Evolutionary conservation across 2,888 invertebrate species (phyloP).

Genomic region (Agrenia bidenticulata): DNA sequence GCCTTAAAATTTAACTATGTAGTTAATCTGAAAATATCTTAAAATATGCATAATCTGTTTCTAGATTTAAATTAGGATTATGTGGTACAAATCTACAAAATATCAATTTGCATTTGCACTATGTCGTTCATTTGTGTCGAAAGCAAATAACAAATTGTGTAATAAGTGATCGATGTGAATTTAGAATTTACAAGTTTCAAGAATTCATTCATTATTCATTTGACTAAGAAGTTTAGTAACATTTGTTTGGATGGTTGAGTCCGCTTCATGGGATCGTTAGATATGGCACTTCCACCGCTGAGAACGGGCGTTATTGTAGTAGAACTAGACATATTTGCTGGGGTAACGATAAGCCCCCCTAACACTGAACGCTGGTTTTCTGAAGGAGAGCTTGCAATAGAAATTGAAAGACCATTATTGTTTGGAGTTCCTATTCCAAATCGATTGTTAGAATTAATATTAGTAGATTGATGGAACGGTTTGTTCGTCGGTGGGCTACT

Average conservation of each 20-base stretch:
- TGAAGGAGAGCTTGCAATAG: neutral
- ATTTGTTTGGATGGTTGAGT: neutral
- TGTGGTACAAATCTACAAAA: too few relatives aligned
- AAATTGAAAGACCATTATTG: slow-evolving; percentile 14
- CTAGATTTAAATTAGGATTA: too few relatives aligned
- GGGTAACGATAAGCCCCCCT: slow-evolving; percentile 10
- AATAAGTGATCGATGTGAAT: too few relatives aligned
- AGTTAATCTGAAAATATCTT: too few relatives aligned
- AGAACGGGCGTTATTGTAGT: slow-evolving; percentile 25
- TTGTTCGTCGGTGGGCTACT: neutral
- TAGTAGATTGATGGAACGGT: neutral
- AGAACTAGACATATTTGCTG: slow-evolving; percentile 17
- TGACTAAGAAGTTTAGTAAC: slow-evolving; percentile 2
- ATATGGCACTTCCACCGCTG: neutral
- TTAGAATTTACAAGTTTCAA: too few relatives aligned
- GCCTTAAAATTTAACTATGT: too few relatives aligned
- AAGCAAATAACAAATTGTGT: too few relatives aligned
- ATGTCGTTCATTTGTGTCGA: too few relatives aligned
- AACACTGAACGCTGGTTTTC: neutral
- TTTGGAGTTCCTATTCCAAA: slow-evolving; percentile 9
- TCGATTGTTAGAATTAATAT: neutral
- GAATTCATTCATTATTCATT: neutral
- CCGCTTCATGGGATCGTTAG: neutral
- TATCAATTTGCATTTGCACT: too few relatives aligned
- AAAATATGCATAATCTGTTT: too few relatives aligned